phyloP scores from a whole-genome alignment of 1,140 invertebrate species.

The Eumeta japonica region DNA sequence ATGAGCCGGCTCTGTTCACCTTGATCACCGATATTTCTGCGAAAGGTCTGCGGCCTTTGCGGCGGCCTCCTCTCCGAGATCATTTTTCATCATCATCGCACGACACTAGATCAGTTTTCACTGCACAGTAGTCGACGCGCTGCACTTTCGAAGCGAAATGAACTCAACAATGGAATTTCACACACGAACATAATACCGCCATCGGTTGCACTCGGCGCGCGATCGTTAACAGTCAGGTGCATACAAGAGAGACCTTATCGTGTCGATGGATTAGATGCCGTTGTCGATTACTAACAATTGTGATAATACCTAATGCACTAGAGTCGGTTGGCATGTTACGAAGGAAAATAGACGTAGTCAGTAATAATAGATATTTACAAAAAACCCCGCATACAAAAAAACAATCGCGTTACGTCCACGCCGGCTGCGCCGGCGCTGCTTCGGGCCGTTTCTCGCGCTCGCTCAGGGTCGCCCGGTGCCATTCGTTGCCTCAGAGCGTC shows the following conservation, averaged over 20 bases:
- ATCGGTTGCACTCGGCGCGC: too few relatives aligned
- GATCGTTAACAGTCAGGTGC: not conserved
- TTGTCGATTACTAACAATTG: too few relatives aligned
- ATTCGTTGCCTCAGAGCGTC: slow-evolving; percentile 16
- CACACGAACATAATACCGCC: not conserved
- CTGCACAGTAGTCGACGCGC: slow-evolving; percentile 14
- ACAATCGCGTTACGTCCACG: too few relatives aligned
- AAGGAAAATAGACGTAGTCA: not conserved
- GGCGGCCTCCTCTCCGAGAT: slow-evolving; percentile 39
- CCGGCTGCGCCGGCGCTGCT: slow-evolving; percentile 25
- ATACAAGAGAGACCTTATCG: too few relatives aligned
- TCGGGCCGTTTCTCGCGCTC: slow-evolving; percentile 9
- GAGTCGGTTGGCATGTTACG: too few relatives aligned
- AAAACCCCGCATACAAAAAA: slow-evolving; percentile 17
- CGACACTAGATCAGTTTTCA: slow-evolving; percentile 22
- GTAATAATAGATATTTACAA: not conserved
- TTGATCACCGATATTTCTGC: slow-evolving; percentile 55
- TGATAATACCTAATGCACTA: too few relatives aligned
- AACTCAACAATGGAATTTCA: not conserved
- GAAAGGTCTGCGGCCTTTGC: slow-evolving; percentile 42
- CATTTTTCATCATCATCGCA: slow-evolving; percentile 49
- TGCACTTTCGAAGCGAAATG: not conserved
- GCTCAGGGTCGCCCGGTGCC: slow-evolving; percentile 45
- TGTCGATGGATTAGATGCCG: too few relatives aligned
- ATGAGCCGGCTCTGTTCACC: slow-evolving; percentile 31